These are phyloP conservation scores for Hydractinia symbiolongicarpus DNA, from an alignment of 30 jellyfish, hydroid and myxozoan species.

Conservation along the genomic window DNA sequence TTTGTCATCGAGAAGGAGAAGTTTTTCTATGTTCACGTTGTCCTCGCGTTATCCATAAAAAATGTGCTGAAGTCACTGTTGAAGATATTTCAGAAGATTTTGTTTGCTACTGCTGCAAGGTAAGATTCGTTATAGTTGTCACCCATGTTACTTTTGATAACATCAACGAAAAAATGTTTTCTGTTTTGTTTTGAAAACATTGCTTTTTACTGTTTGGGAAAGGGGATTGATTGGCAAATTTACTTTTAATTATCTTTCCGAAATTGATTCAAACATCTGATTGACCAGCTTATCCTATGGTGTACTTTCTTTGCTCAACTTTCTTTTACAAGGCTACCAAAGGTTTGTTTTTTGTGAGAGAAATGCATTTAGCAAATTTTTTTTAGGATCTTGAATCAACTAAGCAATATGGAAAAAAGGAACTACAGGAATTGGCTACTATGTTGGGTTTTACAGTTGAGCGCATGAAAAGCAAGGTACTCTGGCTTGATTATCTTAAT, in stretches of 20 bases:
- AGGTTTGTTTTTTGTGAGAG: too few relatives aligned
- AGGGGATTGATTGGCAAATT: too few relatives aligned
- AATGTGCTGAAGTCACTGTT: constrained; percentile 61
- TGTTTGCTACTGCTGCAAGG: constrained; percentile 87
- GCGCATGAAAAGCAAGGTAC: constrained; percentile 87
- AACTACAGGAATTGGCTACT: constrained; percentile 47
- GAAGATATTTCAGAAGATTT: constrained; percentile 53
- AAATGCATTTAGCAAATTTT: not conserved
- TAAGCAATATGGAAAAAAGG: constrained; percentile 41
- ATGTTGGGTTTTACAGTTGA: constrained; percentile 68
- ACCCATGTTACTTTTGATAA: not conserved
- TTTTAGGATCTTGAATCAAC: constrained; percentile 66
- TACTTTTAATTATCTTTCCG: too few relatives aligned
- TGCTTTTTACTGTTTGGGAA: too few relatives aligned
- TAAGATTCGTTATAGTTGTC: not conserved
- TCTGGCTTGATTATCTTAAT: too few relatives aligned
- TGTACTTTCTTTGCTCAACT: not conserved
- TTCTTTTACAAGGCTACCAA: not conserved
- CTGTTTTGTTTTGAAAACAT: not conserved
- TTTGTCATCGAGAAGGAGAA: constrained; percentile 97
- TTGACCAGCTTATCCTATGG: too few relatives aligned
- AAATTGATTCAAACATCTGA: too few relatives aligned
- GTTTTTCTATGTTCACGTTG: constrained; percentile 85
- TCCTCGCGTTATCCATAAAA: constrained; percentile 90
- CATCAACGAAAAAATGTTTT: not conserved